A percentile compares a stretch with the other conserved stretches of the same genome.
Evolutionary conservation across 1,140 invertebrate genomes (phyloP).

Genomic region (Drosophila dunni): DNA sequence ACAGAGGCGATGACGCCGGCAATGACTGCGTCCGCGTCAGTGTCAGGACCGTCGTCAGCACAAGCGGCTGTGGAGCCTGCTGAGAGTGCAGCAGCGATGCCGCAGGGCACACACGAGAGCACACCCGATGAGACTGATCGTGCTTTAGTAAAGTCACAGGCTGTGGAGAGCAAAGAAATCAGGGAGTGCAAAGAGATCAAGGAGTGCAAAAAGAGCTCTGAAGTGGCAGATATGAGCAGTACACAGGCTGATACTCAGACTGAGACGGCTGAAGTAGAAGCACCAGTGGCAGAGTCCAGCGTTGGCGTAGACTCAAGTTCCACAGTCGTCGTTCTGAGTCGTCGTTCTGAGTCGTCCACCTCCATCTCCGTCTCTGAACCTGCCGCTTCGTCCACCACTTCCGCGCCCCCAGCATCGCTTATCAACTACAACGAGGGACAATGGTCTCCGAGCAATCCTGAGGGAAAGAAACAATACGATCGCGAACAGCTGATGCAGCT

Average conservation of each 20-base stretch:
- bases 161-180: not conserved
- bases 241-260: too few relatives aligned
- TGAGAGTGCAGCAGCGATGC: not conserved
- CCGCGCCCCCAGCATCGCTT: slow-evolving; percentile 23
- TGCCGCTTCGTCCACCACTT: not conserved
- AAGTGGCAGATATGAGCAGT: too few relatives aligned
- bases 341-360: too few relatives aligned
- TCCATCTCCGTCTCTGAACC: too few relatives aligned
- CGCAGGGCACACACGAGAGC: slow-evolving; percentile 15
- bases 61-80: not conserved
- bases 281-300: too few relatives aligned
- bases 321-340: too few relatives aligned
- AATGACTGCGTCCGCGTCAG: too few relatives aligned
- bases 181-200: too few relatives aligned
- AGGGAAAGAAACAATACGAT: slow-evolving; percentile 93
- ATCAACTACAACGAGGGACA: slow-evolving; percentile 88
- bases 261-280: too few relatives aligned
- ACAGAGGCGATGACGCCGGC: too few relatives aligned
- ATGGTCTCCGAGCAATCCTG: slow-evolving; percentile 93
- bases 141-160: slow-evolving; percentile 11
- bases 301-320: too few relatives aligned
- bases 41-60: not conserved
- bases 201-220: too few relatives aligned
- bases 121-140: slow-evolving; percentile 57
- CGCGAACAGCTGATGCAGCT: slow-evolving; percentile 91